phyloP scores from a whole-genome alignment of 1,140 invertebrate genomes.

The Apolygus lucorum region DNA sequence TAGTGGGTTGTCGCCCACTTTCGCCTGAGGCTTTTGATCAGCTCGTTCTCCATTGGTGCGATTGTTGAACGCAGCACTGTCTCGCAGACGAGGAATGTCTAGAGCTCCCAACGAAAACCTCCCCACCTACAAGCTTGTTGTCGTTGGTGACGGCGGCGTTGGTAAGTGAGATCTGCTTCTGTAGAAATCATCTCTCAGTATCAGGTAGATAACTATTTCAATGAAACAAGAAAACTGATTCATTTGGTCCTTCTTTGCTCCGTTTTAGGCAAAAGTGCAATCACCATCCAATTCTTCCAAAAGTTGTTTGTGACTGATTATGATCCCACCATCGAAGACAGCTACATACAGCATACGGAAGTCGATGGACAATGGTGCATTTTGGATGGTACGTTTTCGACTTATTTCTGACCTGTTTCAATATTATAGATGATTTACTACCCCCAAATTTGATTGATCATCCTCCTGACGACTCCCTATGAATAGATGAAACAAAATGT shows the following conservation, averaged over 20 bases:
- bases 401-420: too few relatives aligned
- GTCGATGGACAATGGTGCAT: slow-evolving; percentile 87
- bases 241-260: too few relatives aligned
- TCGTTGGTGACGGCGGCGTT: slow-evolving; percentile 82
- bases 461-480: too few relatives aligned
- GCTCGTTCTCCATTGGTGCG: not conserved
- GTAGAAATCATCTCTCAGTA: too few relatives aligned
- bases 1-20: too few relatives aligned
- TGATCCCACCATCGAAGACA: slow-evolving; percentile 85
- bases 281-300: slow-evolving; percentile 90
- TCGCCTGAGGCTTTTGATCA: too few relatives aligned
- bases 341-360: slow-evolving; percentile 84
- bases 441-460: too few relatives aligned
- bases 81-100: slow-evolving; percentile 23
- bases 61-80: slow-evolving; percentile 2
- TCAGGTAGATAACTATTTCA: too few relatives aligned
- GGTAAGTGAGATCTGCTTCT: slow-evolving; percentile 48
- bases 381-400: slow-evolving; percentile 63
- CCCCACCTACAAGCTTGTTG: slow-evolving; percentile 79
- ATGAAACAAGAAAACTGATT: too few relatives aligned
- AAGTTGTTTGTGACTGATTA: slow-evolving; percentile 83
- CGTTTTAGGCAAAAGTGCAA: slow-evolving; percentile 81
- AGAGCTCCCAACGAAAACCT: slow-evolving; percentile 65
- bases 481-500: too few relatives aligned
- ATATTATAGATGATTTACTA: too few relatives aligned